phyloP scores from a whole-genome alignment of 1,140 invertebrate genomes.

The Psix sp. region DNA sequence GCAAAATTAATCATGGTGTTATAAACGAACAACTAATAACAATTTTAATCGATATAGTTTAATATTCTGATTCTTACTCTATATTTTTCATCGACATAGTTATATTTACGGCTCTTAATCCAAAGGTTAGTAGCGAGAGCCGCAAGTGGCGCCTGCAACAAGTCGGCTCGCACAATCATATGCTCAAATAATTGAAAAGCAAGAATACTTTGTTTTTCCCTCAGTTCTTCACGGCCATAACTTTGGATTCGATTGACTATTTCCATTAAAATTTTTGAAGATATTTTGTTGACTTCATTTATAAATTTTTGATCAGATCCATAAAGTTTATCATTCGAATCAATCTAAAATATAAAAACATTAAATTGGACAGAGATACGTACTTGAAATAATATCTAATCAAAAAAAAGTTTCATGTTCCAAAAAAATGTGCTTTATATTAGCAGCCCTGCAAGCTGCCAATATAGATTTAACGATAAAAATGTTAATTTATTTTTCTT shows the following conservation, averaged over 20 bases:
- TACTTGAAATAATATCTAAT: too few relatives aligned
- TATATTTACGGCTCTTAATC: slow-evolving; percentile 83
- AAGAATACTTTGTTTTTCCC: slow-evolving; percentile 82
- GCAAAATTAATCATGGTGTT: slow-evolving; percentile 25
- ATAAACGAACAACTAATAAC: slow-evolving; percentile 14
- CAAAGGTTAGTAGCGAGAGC: slow-evolving; percentile 87
- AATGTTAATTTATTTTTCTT: slow-evolving; percentile 27
- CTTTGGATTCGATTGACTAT: slow-evolving; percentile 85
- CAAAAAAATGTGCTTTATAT: too few relatives aligned
- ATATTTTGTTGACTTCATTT: slow-evolving; percentile 87
- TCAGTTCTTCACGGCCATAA: slow-evolving; percentile 79
- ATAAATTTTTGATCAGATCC: slow-evolving; percentile 92
- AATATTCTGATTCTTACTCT: slow-evolving; percentile 65
- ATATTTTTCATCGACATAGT: slow-evolving; percentile 76
- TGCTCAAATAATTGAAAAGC: slow-evolving; percentile 86
- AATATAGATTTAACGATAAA: too few relatives aligned
- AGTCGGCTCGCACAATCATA: slow-evolving; percentile 83
- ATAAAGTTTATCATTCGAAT: slow-evolving; percentile 96
- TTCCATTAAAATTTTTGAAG: slow-evolving; percentile 86
- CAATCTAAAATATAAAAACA: slow-evolving; percentile 80
- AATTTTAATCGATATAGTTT: slow-evolving; percentile 5
- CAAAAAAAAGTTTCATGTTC: background rate
- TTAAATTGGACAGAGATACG: slow-evolving; percentile 17
- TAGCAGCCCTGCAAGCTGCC: too few relatives aligned
- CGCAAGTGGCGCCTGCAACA: slow-evolving; percentile 79